Base-by-base conservation (phyloP, 2,113 vertebrate species). In the Cairina moschata region DNA sequence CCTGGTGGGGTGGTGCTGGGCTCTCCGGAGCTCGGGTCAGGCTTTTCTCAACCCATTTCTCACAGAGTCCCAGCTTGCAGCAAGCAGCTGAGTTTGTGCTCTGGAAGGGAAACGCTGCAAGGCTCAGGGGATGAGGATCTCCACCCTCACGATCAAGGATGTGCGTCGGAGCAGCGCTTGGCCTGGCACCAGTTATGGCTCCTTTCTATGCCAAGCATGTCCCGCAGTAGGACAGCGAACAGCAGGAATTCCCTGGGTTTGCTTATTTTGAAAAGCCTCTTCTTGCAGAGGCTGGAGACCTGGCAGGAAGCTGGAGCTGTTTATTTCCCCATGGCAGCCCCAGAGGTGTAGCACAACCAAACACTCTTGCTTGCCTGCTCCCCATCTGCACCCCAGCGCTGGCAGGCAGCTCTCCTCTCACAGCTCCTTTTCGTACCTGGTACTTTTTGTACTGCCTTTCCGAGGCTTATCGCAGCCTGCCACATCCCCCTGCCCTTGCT, bases 291-390 rank as follows among this genome's bases (percentile, higher is more conserved):
- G 74, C 89, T 92, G 65, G 84, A 82, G 81, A 85, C 36, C 93
- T 67, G 78, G 48, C 74, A 85, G 89, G 83, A 84, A 96, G 78
- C 68, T 67, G 84, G 60, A 78, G 50, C 72, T 91, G 81, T 89
- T 88, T 80, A 22, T 84, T 90, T 79, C 75, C 76, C 40, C 11
- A 1, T 56, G 34, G 67, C 75, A 88, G 67, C n/a, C 72, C 84
- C 56, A 40, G 67, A 88, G 52, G 46, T 40, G 50, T 29, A 55
- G 84, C 4, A 6, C 15, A 60, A 58, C 44, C 54, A 79, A 92
- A 21, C 0, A 0, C 9, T 73, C 54, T 40, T 17, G 13, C 52
- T 46, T 21, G 8, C 12, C 80, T 60, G 69, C 65, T 87, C 78
- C 86, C 60, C 72, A 55, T 55, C 50, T 88, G 63, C 32, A 56